Evolutionary conservation across 2,888 invertebrate species (phyloP).

Genomic region (Tortricodes alternella): DNA sequence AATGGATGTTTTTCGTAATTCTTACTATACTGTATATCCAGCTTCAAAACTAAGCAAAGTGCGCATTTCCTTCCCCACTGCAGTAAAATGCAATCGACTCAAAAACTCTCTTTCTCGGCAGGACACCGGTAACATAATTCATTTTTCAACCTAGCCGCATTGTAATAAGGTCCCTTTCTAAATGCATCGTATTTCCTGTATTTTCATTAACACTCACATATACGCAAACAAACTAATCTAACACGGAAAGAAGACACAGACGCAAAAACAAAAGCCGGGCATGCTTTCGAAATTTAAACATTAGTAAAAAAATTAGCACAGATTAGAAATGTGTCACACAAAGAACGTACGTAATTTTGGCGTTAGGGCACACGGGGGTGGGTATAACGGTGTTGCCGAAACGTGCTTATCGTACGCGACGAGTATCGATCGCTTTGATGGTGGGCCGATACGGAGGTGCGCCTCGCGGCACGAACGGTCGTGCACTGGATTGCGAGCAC

Average conservation of each 20-base stretch:
- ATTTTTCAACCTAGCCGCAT: background rate
- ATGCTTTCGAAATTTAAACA: conserved; percentile 30
- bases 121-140: background rate
- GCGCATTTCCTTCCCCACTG: no score
- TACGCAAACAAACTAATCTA: conserved; percentile 3
- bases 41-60: no score
- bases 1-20: no score
- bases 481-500: conserved; percentile 60
- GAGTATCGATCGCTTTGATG: conserved; percentile 39
- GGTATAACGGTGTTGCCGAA: conserved; percentile 18
- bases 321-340: background rate
- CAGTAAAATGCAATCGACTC: no score
- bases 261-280: conserved; percentile 25
- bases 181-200: background rate
- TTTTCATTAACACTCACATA: background rate
- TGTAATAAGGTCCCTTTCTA: conserved; percentile 6
- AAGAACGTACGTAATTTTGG: conserved; percentile 58
- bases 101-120: no score
- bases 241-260: background rate
- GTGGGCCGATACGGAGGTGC: conserved; percentile 42
- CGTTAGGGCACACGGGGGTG: conserved; percentile 37
- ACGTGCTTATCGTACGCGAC: conserved; percentile 19
- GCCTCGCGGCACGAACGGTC: conserved; percentile 59
- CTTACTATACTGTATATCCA: no score
- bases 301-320: background rate